These are phyloP conservation scores for Cossypha niveicapilla DNA, from an alignment of 2,797 vertebrate species.

Conservation along the genomic window DNA sequence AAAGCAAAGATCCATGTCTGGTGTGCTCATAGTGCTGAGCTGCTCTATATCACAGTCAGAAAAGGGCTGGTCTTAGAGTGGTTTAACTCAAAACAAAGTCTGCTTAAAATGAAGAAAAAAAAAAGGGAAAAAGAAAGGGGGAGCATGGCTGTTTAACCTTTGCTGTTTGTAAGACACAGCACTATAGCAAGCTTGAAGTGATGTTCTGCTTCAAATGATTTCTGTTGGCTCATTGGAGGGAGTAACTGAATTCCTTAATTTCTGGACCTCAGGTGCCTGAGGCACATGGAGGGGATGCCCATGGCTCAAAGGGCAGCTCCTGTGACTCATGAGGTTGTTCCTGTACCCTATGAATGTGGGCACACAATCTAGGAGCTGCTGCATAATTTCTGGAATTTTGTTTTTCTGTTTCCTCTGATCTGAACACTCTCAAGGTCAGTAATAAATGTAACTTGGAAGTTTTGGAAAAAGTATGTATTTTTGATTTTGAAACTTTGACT, in stretches of 20 bases:
- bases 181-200: background rate
- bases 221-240: background rate
- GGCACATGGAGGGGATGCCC: background rate
- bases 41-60: background rate
- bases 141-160: background rate
- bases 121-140: rapidly evolving
- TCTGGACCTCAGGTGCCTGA: background rate
- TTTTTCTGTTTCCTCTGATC: background rate
- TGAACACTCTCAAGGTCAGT: background rate
- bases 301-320: background rate
- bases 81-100: background rate
- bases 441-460: background rate
- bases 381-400: background rate
- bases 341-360: background rate
- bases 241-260: background rate
- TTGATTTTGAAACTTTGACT: background rate
- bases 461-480: background rate
- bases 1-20: background rate
- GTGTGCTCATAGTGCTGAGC: background rate
- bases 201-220: background rate
- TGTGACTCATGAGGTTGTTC: background rate
- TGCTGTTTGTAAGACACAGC: background rate
- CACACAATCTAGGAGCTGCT: background rate
- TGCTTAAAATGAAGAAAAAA: background rate
- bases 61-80: background rate